Percentiles rank a stretch among this genome's conserved stretches.
phyloP scores from a whole-genome alignment of 2,888 invertebrate species.

The Meiosimyza platycephala region DNA sequence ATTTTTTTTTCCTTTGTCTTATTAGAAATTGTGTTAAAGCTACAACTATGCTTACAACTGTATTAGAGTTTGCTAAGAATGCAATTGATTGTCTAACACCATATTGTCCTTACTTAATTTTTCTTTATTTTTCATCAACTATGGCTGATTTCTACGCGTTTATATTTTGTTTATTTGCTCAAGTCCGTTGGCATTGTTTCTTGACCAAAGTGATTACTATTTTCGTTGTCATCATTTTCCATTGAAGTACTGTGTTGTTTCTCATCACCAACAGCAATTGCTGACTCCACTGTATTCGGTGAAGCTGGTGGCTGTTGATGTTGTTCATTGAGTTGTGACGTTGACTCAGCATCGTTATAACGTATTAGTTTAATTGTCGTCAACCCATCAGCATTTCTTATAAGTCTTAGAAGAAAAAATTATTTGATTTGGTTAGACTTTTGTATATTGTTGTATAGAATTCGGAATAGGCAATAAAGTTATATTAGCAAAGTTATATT shows the following conservation, averaged over 20 bases:
- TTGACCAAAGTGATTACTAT: slow-evolving; percentile 45
- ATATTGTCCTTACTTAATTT: slow-evolving; percentile 26
- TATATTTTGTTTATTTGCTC: slow-evolving; percentile 51
- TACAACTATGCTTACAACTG: not conserved
- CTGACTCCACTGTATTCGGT: slow-evolving; percentile 40
- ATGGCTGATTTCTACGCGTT: not conserved
- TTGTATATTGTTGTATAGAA: too few relatives aligned
- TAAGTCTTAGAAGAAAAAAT: slow-evolving; percentile 55
- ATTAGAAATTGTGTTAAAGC: slow-evolving; percentile 12
- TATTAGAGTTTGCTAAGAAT: not conserved
- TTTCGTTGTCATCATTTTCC: slow-evolving; percentile 52
- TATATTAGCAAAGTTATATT: too few relatives aligned
- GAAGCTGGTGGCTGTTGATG: slow-evolving; percentile 38
- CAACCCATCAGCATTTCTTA: slow-evolving; percentile 67
- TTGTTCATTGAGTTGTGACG: slow-evolving; percentile 21
- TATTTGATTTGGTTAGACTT: too few relatives aligned
- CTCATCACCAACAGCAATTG: slow-evolving; percentile 15
- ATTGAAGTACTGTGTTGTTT: slow-evolving; percentile 39
- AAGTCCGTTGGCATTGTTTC: slow-evolving; percentile 48
- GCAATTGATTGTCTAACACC: slow-evolving; percentile 34
- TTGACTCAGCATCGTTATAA: slow-evolving; percentile 55
- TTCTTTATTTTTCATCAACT: not conserved
- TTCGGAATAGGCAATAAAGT: too few relatives aligned
- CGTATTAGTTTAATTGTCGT: slow-evolving; percentile 67
- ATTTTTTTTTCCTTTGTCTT: slow-evolving; percentile 8